Percentiles rank a stretch among this genome's conserved stretches.
phyloP scores from a whole-genome alignment of 2,113 vertebrate genomes.

The Eclectus roratus region DNA sequence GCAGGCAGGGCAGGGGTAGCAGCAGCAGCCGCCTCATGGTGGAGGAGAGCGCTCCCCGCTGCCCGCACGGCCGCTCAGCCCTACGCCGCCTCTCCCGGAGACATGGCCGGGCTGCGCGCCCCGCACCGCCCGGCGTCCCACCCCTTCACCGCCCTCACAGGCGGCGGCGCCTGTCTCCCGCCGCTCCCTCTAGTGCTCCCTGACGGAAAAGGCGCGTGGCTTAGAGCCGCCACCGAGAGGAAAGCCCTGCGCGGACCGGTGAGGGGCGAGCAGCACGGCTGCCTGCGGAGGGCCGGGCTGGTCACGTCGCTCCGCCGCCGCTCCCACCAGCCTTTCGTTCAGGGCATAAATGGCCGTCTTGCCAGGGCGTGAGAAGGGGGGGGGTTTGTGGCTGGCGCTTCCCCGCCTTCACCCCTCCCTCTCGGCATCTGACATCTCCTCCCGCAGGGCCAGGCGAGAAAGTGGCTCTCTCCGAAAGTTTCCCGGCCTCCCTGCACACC shows the following conservation, averaged over 20 bases:
- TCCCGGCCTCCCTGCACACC: not conserved
- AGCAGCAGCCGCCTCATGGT: conserved; percentile 51
- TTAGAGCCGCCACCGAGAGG: not conserved
- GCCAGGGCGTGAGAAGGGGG: not conserved
- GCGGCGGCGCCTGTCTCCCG: not conserved
- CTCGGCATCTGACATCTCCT: not conserved
- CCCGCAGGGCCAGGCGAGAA: not conserved
- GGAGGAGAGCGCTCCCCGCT: conserved; percentile 27
- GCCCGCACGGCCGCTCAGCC: conserved; percentile 25
- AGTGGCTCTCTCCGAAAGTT: not conserved
- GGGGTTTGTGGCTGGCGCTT: not conserved
- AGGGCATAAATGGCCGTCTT: not conserved
- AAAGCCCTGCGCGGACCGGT: not conserved
- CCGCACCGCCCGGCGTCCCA: conserved; percentile 36
- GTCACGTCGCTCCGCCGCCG: not conserved
- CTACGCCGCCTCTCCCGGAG: conserved; percentile 58
- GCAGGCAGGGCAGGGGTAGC: not conserved
- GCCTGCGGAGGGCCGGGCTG: fast-evolving
- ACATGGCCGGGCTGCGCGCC: conserved; percentile 64
- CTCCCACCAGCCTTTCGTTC: not conserved
- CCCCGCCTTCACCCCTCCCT: not conserved
- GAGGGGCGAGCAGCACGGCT: not conserved
- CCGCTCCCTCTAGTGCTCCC: not conserved
- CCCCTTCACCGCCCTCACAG: not conserved
- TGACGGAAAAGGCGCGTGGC: not conserved